phyloP scores from a whole-genome alignment of 2,113 vertebrate genomes.

The Spilogale gracilis region DNA sequence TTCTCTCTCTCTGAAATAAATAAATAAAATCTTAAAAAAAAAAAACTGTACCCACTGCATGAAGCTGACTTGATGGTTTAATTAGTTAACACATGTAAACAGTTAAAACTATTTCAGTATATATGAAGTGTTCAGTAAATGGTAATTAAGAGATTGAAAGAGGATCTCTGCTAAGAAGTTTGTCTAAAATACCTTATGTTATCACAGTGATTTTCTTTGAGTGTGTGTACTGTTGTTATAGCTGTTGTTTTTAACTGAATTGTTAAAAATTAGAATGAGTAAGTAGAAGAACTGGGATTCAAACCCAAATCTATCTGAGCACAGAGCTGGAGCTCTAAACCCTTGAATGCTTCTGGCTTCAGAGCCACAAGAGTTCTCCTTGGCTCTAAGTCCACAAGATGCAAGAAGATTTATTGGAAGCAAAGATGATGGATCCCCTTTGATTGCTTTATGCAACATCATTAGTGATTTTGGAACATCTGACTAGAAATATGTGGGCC shows the following conservation, averaged over 20 bases:
- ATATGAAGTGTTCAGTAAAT: background rate
- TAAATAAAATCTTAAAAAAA: background rate
- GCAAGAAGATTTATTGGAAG: background rate
- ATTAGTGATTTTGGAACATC: constrained; percentile 9
- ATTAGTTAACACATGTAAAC: background rate
- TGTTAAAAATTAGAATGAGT: background rate
- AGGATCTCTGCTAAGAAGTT: background rate
- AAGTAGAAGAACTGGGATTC: background rate
- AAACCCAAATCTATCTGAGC: background rate
- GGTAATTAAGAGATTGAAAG: background rate
- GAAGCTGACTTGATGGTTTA: background rate
- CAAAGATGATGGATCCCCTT: background rate
- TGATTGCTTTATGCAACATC: background rate
- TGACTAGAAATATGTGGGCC: constrained; percentile 38
- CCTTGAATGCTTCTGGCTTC: background rate
- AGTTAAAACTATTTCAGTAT: background rate
- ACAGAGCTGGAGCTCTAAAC: background rate
- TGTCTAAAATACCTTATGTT: background rate
- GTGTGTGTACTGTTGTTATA: background rate
- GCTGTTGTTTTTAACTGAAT: background rate
- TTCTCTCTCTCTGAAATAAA: background rate
- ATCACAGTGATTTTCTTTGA: background rate
- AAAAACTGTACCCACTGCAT: background rate
- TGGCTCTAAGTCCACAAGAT: background rate
- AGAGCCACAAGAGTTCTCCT: background rate